Conservation (phyloP, 2,113 vertebrate species). For the Osmerus mordax region DNA sequence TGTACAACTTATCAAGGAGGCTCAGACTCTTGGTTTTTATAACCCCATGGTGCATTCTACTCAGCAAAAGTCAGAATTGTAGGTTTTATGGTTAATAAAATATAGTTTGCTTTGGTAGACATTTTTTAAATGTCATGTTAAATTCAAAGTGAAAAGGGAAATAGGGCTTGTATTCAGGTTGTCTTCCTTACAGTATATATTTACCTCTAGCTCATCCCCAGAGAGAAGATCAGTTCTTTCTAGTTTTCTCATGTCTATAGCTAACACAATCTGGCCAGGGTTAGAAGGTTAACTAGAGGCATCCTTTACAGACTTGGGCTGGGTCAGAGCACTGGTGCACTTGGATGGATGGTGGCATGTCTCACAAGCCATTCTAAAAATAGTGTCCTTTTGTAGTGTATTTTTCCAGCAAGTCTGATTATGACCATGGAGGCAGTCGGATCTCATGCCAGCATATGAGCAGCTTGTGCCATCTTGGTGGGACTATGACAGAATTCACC, state of each 20-base stretch:
- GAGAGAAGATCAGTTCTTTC: neutral
- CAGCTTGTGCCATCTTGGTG: conserved; percentile 1
- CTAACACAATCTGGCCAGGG: conserved; percentile 19
- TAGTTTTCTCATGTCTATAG: conserved; percentile 1
- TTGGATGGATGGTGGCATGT: conserved; percentile 25
- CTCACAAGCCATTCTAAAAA: conserved; percentile 38
- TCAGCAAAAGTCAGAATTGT: too few relatives aligned
- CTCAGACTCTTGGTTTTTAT: neutral
- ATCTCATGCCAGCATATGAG: conserved; percentile 60
- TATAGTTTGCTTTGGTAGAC: too few relatives aligned
- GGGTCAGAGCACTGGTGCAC: conserved; percentile 15
- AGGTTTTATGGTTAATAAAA: too few relatives aligned
- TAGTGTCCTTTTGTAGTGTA: conserved; percentile 23
- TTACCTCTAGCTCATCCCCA: conserved; percentile 3
- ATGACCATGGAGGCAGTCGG: conserved; percentile 27
- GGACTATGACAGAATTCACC: too few relatives aligned
- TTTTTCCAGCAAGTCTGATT: conserved; percentile 30
- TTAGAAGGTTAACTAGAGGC: conserved; percentile 29
- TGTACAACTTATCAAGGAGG: conserved; percentile 29
- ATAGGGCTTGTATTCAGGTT: conserved; percentile 19
- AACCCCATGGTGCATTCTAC: too few relatives aligned
- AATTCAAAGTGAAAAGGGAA: conserved; percentile 17
- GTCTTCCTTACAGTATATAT: conserved; percentile 21
- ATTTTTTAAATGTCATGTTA: neutral
- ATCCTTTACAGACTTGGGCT: conserved; percentile 12